Base-by-base conservation (phyloP, 2,113 vertebrate genomes). In the Anoura caudifer region DNA sequence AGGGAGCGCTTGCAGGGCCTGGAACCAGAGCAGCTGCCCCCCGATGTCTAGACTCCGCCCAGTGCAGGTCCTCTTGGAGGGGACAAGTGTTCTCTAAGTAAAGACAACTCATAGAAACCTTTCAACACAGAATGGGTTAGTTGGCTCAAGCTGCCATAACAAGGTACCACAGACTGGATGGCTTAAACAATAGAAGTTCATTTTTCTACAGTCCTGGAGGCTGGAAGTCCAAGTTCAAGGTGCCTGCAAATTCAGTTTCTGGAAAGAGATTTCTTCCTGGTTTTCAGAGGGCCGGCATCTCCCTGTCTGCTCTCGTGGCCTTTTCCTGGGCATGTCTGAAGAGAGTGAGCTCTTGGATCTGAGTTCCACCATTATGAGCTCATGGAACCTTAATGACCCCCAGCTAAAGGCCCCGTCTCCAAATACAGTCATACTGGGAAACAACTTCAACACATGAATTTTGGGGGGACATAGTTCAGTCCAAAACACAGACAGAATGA, bases 21-120 rank as follows among this genome's bases (percentile, higher is more conserved):
- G 59, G 26, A 28, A 36, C 31, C 56, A 33, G 24, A 19, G n/a
- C 0, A 10, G 19, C 31, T 11, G 26, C 15, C 56, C 50, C 41
- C 24, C 26, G 84, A 16, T 5, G 36, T 11, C 14, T 2, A 24
- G 72, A 45, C 65, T 17, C 38, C 9, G 69, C 59, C 24, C 17
- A 1, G 59, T 3, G 13, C 2, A 43, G 38, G 11, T 5, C 3
- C n/a, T 15, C 13, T 1, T 2, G 2, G 56, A 63, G 45, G 59
- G 26, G 7, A 14, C 61, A 31, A 11, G 10, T 0, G 4, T 26
- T 61, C 36, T 47, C 79, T 47, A 13, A n/a, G 54, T 47, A 80
- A 65, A 86, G 67, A 28, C 4, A 24, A 3, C 14, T n/a, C 41
- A 24, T 15, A 33, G 70, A 65, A 52, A 79, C 31, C 10, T 36